phyloP scores from a whole-genome alignment of 2,888 invertebrate genomes.

The Blomia tropicalis region DNA sequence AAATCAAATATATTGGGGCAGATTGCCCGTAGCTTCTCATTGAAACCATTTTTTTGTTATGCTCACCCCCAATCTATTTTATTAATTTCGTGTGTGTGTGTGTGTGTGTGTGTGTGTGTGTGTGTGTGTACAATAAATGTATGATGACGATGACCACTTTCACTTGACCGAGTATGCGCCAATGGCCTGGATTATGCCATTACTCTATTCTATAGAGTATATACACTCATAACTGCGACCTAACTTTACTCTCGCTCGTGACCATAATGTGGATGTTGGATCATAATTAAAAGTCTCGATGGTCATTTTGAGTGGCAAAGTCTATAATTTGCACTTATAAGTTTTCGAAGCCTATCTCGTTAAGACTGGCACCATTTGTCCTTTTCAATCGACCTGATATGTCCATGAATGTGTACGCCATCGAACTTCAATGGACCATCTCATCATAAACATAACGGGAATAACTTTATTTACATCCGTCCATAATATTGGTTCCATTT shows the following conservation, averaged over 20 bases:
- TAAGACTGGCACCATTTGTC: background rate
- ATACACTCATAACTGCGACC: too few relatives aligned
- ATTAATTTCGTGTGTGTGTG: too few relatives aligned
- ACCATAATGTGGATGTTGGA: background rate
- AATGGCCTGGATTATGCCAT: background rate
- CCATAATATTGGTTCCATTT: too few relatives aligned
- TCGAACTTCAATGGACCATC: too few relatives aligned
- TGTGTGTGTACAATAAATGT: too few relatives aligned
- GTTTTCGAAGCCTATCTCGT: too few relatives aligned
- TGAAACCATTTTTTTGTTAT: too few relatives aligned
- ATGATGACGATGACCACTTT: too few relatives aligned
- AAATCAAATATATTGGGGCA: background rate
- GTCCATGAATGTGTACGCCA: background rate
- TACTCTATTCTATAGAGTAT: too few relatives aligned
- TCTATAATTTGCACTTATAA: background rate
- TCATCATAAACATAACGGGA: background rate
- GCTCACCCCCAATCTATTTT: too few relatives aligned
- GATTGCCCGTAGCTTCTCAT: background rate
- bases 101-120: background rate
- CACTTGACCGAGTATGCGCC: background rate
- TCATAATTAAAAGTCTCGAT: slow-evolving; percentile 2
- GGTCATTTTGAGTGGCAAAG: background rate
- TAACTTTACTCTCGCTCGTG: too few relatives aligned
- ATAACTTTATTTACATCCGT: background rate
- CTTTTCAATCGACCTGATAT: background rate